These are phyloP conservation scores for Eriosoma lanigerum DNA, from an alignment of 1,140 invertebrate genomes.

Conservation along the genomic window DNA sequence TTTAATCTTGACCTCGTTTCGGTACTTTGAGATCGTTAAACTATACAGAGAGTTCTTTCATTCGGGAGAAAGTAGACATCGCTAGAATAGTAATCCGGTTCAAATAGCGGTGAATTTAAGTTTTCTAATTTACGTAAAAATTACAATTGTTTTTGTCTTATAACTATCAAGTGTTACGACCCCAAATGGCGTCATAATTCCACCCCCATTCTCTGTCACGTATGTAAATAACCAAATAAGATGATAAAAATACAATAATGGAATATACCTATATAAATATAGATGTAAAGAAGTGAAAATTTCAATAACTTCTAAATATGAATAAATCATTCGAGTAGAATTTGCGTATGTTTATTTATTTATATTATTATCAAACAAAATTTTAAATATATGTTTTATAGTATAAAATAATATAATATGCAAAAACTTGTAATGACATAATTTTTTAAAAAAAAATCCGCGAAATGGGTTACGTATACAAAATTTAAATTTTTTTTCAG, in stretches of 20 bases:
- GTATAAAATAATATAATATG: no score
- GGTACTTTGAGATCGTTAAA: slow-evolving; percentile 30
- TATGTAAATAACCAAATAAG: neutral
- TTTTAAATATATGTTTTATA: no score
- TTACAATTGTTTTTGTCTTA: neutral
- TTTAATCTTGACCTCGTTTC: slow-evolving; percentile 29
- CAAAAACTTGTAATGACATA: no score
- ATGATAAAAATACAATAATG: slow-evolving; percentile 13
- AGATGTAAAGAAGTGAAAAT: neutral
- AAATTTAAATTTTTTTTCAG: no score
- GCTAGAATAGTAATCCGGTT: slow-evolving; percentile 7
- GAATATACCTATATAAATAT: neutral
- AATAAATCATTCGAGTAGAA: no score
- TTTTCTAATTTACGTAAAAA: slow-evolving; percentile 23
- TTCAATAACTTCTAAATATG: neutral
- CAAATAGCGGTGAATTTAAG: slow-evolving; percentile 15
- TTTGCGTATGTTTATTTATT: no score
- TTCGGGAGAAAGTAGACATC: slow-evolving; percentile 32
- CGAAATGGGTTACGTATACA: no score
- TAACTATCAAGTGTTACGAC: no score
- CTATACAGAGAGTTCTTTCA: slow-evolving; percentile 29
- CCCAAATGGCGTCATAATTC: neutral
- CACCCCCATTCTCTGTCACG: neutral
- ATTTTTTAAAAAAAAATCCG: no score
- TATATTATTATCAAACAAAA: no score